phyloP scores from a whole-genome alignment of 2,113 vertebrate species.

The Rhineura floridana region DNA sequence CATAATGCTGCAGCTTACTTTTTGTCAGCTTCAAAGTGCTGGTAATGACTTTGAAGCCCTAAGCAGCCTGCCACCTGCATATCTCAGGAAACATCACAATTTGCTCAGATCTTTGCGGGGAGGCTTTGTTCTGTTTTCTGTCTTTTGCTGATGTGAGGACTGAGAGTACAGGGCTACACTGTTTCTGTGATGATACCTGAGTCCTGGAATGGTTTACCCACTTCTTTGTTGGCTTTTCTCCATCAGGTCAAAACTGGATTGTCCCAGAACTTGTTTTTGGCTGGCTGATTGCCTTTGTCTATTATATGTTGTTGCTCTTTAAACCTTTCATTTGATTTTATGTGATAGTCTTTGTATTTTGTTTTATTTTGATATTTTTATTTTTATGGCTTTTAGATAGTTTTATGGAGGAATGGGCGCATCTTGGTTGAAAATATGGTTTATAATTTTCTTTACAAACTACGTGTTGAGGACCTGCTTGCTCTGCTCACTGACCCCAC shows the following conservation, averaged over 20 bases:
- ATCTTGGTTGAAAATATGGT: neutral
- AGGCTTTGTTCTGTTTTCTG: neutral
- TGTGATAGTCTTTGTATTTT: neutral
- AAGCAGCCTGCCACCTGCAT: neutral
- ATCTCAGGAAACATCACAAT: neutral
- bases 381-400: neutral
- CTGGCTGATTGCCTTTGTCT: neutral
- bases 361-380: neutral
- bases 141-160: neutral
- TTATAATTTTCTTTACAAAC: too few relatives aligned
- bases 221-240: neutral
- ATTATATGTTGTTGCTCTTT: neutral
- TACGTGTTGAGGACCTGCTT: too few relatives aligned
- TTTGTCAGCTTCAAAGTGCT: too few relatives aligned
- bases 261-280: too few relatives aligned
- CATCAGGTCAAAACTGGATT: too few relatives aligned
- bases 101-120: neutral
- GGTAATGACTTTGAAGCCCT: too few relatives aligned
- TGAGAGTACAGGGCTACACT: neutral
- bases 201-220: neutral
- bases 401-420: neutral
- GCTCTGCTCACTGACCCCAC: too few relatives aligned
- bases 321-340: neutral
- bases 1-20: too few relatives aligned
- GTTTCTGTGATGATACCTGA: neutral